These are phyloP conservation scores for Malachius bipustulatus DNA, from an alignment of 2,888 invertebrate genomes.

Conservation along the genomic window DNA sequence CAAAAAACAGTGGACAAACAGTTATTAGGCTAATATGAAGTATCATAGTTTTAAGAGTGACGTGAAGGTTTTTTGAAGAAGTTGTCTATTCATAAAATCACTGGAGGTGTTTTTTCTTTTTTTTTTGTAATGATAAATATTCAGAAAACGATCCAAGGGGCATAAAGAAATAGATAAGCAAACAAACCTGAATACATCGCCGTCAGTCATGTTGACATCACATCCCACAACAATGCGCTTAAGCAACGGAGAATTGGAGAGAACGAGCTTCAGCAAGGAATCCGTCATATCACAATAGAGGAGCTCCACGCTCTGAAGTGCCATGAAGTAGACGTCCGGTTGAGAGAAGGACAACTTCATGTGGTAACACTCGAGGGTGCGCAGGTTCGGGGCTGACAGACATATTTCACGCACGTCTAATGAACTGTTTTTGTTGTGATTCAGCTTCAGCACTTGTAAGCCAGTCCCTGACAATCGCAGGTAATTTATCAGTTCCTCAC, in stretches of 20 bases:
- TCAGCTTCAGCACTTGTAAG: slow-evolving; percentile 29
- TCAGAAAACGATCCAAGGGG: too few species aligned
- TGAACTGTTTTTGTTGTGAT: slow-evolving; percentile 24
- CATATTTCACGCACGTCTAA: slow-evolving; percentile 30
- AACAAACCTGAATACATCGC: slow-evolving; percentile 53
- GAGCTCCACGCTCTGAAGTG: slow-evolving; percentile 52
- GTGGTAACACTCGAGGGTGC: slow-evolving; percentile 54
- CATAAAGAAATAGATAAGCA: too few species aligned
- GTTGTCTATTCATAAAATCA: too few species aligned
- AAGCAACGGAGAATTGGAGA: slow-evolving; percentile 47
- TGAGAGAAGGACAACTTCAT: slow-evolving; percentile 47
- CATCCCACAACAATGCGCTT: slow-evolving; percentile 54
- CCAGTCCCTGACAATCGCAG: slow-evolving; percentile 37
- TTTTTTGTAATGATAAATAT: too few species aligned
- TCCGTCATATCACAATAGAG: slow-evolving; percentile 50
- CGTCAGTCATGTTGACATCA: slow-evolving; percentile 52
- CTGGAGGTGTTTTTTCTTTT: too few species aligned
- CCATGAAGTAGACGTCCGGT: slow-evolving; percentile 46
- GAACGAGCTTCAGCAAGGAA: slow-evolving; percentile 46
- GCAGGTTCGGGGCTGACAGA: slow-evolving; percentile 38
- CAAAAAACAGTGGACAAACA: too few species aligned
- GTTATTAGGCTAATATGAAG: too few species aligned
- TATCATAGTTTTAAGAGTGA: too few species aligned
- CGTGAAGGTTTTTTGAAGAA: too few species aligned
- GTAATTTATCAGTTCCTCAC: slow-evolving; percentile 46